Percentiles rank a stretch among this genome's conserved stretches.
phyloP scores from a whole-genome alignment of 2,797 vertebrate species.

The Pygocentrus nattereri region DNA sequence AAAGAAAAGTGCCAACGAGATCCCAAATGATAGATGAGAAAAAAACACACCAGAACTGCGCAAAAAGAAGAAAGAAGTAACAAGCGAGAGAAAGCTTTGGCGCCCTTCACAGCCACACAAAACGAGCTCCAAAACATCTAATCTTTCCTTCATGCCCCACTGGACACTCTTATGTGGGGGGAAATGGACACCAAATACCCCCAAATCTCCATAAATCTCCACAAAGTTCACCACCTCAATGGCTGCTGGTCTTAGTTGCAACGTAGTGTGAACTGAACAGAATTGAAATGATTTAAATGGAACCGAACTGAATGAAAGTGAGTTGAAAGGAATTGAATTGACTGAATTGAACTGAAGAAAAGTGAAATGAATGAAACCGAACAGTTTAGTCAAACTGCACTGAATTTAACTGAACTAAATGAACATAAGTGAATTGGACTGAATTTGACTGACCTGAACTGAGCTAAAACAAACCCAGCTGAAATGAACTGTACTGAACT shows the following conservation, averaged over 20 bases:
- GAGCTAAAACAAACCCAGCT: background rate
- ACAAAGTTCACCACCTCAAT: background rate
- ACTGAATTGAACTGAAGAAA: background rate
- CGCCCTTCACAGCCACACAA: background rate
- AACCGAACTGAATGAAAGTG: background rate
- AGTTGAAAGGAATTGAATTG: too few relatives aligned
- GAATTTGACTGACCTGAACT: too few relatives aligned
- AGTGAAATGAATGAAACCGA: background rate
- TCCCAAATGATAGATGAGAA: background rate
- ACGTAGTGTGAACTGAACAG: background rate
- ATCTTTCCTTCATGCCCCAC: slow-evolving; percentile 17
- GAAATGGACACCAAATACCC: slow-evolving; percentile 3
- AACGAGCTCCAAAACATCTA: slow-evolving; percentile 17
- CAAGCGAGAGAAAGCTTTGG: background rate
- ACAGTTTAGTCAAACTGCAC: background rate
- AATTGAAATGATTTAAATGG: background rate
- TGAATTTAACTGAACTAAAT: background rate
- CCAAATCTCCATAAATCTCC: background rate
- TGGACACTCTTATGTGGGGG: slow-evolving; percentile 6
- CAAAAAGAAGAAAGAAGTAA: slow-evolving; percentile 1
- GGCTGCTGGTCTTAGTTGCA: background rate
- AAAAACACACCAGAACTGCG: background rate
- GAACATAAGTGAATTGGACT: background rate
- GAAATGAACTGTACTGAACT: background rate
- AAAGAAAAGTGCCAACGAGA: slow-evolving; percentile 20